Percentiles rank a stretch among this genome's conserved stretches.
Conservation (phyloP, 2,888 invertebrate species). For the Balanococcus diminutus region DNA sequence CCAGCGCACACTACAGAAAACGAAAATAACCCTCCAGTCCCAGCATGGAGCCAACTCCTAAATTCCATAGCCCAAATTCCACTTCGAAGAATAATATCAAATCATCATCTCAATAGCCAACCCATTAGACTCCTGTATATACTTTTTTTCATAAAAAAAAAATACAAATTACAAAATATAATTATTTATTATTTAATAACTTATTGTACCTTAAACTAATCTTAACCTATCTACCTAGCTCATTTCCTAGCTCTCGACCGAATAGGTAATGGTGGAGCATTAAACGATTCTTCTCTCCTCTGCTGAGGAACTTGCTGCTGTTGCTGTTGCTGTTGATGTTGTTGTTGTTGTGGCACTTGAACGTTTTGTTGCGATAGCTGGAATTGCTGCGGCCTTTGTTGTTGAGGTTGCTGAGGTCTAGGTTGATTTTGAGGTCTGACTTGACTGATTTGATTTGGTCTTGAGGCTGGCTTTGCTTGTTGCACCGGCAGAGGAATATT, state of each 20-base stretch:
- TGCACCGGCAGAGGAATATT: conserved; percentile 56
- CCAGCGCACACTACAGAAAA: conserved; percentile 36
- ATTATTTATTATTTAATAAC: conserved; percentile 36
- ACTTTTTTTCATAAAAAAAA: not conserved
- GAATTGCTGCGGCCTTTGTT: conserved; percentile 56
- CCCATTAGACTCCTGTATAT: no score
- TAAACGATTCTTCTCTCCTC: conserved; percentile 53
- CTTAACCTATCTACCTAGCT: not conserved
- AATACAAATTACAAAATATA: conserved; percentile 8
- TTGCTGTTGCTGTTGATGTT: conserved; percentile 56
- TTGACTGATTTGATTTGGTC: conserved; percentile 48
- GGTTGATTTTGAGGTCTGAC: conserved; percentile 56
- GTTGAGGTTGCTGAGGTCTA: conserved; percentile 56
- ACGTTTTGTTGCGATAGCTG: conserved; percentile 56
- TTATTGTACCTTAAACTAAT: conserved; percentile 35
- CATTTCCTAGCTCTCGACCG: conserved; percentile 16
- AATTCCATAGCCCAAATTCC: not conserved
- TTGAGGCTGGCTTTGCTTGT: conserved; percentile 54
- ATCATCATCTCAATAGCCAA: no score
- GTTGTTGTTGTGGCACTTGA: conserved; percentile 56
- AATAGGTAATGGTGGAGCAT: not conserved
- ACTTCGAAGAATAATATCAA: no score
- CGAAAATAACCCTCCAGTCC: not conserved
- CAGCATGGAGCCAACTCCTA: not conserved
- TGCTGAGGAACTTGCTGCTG: conserved; percentile 56